Base-by-base conservation (phyloP, 2,113 vertebrate genomes). In the Pachypanchax playfairii region DNA sequence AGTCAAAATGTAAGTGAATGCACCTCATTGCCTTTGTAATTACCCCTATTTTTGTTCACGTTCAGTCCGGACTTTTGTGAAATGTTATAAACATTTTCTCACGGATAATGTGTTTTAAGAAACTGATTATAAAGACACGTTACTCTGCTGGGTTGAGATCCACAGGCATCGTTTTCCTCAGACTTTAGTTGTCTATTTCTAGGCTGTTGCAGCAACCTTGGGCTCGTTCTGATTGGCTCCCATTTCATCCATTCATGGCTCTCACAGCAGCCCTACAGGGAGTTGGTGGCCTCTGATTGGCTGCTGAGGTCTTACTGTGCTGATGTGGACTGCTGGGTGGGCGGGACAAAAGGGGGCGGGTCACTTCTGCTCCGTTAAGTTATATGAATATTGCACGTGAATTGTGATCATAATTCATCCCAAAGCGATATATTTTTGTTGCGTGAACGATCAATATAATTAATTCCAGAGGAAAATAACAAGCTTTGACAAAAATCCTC, bases 241-340 rank as follows among this genome's bases (percentile, higher is more conserved):
- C 21, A 15, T 6, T 49, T 38, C 1, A 54, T 47, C 84, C 87
- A 89, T 86, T 90, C 85, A 86, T 79, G 70, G 57, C 41, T 22
- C 18, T 29, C 49, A 20, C 47, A 51, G 67, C 61, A 49, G 67
- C 61, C 11, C 48, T 49, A 68, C 78, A 80, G 64, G 73, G 88
- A 85, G 78, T 86, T 87, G 87, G 80, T 85, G 77, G 31, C 55
- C 3, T 14, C 38, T 83, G 89, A 91, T 91, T 65, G 90, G 90
- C 79, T 67, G 74, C 22, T 4, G 8, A 25, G 29, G 31, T 55
- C 68, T 72, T 75, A 49, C 77, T 77, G 78, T 90, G 89, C 84
- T 90, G 91, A 90, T 87, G 91, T 91, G 91, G 87, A 85, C 80
- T 44, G 76, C 39, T 12, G 36, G 63, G 70, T 65, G 59, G 87